Evolutionary conservation across 2,797 vertebrate genomes (phyloP).

Genomic region (Cyclopterus lumpus): DNA sequence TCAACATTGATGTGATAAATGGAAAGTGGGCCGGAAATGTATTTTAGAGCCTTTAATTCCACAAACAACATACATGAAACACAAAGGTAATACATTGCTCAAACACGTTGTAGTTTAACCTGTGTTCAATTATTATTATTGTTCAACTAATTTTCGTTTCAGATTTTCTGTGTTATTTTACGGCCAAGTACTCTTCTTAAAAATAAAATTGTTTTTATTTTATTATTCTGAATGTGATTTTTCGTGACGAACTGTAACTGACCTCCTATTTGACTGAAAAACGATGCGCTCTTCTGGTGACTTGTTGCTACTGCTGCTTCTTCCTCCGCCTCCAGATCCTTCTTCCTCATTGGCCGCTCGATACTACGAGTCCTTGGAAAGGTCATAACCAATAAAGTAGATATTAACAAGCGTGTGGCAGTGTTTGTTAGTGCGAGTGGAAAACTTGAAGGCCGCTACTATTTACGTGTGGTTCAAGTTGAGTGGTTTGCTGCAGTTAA

Average conservation of each 20-base stretch:
- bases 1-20: background rate
- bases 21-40: background rate
- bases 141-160: background rate
- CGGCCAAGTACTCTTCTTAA: background rate
- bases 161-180: background rate
- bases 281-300: conserved; percentile 27
- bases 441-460: accelerated
- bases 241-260: background rate
- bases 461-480: accelerated
- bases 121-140: background rate
- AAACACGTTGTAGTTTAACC: background rate
- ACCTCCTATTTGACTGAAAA: background rate
- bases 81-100: background rate
- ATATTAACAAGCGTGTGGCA: accelerated
- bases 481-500: accelerated
- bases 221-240: too few relatives aligned
- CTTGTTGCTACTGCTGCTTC: background rate
- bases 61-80: background rate
- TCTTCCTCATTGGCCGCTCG: conserved; percentile 61
- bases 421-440: accelerated
- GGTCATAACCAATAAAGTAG: conserved; percentile 1
- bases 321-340: conserved; percentile 50
- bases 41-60: background rate
- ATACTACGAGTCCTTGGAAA: conserved; percentile 57
- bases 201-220: background rate